Evolutionary conservation across 2,113 vertebrate species (phyloP).

Genomic region (Athene noctua): DNA sequence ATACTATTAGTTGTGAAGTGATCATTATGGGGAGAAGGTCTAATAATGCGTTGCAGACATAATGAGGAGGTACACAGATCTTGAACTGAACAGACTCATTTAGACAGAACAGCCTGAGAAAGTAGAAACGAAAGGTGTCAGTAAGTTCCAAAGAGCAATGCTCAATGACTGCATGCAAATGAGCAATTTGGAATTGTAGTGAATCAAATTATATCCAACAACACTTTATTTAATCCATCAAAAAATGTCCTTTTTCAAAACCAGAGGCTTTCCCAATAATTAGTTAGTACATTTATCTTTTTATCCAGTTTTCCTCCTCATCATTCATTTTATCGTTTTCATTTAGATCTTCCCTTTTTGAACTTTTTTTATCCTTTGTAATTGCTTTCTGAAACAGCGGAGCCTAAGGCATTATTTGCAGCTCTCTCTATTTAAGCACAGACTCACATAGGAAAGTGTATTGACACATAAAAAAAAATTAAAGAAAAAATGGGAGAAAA

Average conservation of each 20-base stretch:
- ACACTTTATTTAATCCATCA: background rate
- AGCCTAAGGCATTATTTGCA: background rate
- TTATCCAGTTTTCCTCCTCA: background rate
- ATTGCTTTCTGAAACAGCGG: background rate
- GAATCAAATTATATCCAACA: background rate
- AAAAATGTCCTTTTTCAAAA: background rate
- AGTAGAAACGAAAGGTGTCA: background rate
- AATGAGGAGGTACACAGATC: background rate
- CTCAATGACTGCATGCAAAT: background rate
- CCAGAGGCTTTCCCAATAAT: background rate
- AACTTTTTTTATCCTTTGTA: background rate
- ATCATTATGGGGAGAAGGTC: background rate
- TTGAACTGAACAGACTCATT: background rate
- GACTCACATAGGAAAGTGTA: background rate
- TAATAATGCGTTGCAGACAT: background rate
- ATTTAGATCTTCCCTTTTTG: background rate
- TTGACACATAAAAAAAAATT: background rate
- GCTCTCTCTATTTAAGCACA: background rate
- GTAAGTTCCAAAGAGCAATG: background rate
- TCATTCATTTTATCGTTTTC: background rate
- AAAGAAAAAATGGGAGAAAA: background rate
- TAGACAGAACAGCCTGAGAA: background rate
- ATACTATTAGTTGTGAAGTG: background rate
- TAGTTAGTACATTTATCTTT: background rate
- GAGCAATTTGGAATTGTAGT: background rate